Conservation (phyloP, 1,140 invertebrate genomes). For the Sarcophaga bullata region DNA sequence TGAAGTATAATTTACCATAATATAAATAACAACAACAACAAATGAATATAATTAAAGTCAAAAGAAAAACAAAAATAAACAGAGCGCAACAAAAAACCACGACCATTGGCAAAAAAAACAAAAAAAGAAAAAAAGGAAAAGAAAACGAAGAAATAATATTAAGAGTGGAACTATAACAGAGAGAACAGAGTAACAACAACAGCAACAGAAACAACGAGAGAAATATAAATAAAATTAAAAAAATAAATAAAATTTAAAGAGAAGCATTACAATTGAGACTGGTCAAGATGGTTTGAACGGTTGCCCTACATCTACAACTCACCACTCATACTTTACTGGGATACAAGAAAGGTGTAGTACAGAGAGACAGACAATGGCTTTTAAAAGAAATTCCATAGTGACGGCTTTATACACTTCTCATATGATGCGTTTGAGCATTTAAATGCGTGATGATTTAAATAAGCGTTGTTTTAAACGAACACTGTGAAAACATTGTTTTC, state of each 20-base stretch:
- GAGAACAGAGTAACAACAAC: too few species aligned
- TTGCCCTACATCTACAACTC: background rate
- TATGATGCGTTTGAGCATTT: too few species aligned
- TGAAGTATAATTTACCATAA: conserved; percentile 1
- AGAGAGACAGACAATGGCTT: too few species aligned
- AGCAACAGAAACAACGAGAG: background rate
- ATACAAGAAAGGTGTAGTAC: too few species aligned
- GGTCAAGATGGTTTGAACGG: background rate
- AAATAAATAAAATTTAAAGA: background rate
- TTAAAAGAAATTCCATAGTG: too few species aligned
- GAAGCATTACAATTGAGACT: background rate
- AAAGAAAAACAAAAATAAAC: conserved; percentile 22
- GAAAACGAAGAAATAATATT: too few species aligned
- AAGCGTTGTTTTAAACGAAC: too few species aligned
- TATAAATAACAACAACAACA: background rate
- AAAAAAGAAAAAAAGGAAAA: background rate
- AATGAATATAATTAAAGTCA: background rate
- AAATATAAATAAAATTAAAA: background rate
- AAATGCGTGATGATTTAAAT: too few species aligned
- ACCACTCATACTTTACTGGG: too few species aligned
- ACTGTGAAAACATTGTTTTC: too few species aligned
- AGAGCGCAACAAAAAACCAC: conserved; percentile 10
- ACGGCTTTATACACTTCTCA: too few species aligned
- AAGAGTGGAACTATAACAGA: too few species aligned
- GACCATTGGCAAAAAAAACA: conserved; percentile 13